Evolutionary conservation across 2,888 invertebrate species (phyloP).

Genomic region (Campaea margaritaria): DNA sequence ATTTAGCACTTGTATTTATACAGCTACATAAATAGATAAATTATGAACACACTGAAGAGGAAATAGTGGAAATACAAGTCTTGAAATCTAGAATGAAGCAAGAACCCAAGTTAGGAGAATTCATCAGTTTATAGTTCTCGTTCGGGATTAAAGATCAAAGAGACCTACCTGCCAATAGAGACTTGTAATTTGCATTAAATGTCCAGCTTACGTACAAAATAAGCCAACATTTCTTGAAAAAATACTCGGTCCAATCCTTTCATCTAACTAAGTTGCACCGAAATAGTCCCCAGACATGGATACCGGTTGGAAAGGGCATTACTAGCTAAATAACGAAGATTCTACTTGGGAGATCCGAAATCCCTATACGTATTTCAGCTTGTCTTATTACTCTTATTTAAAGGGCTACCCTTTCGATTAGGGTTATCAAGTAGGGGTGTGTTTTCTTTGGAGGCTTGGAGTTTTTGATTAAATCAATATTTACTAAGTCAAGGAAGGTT

Average conservation of each 20-base stretch:
- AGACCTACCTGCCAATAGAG: not conserved
- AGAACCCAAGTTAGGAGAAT: too few relatives aligned
- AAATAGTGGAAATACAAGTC: too few relatives aligned
- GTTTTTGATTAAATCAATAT: not conserved
- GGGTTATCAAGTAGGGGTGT: slow-evolving; percentile 2
- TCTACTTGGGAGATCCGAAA: slow-evolving; percentile 31
- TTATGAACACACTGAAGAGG: too few relatives aligned
- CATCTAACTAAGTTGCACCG: not conserved
- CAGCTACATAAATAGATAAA: too few relatives aligned
- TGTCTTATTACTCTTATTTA: slow-evolving; percentile 35
- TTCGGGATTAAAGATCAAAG: not conserved
- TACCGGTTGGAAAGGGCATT: slow-evolving; percentile 14
- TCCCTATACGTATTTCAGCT: slow-evolving; percentile 29
- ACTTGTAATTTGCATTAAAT: not conserved
- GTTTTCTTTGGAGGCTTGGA: not conserved
- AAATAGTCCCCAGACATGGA: slow-evolving; percentile 10
- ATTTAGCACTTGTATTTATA: too few relatives aligned
- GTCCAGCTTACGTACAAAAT: not conserved
- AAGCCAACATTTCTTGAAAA: not conserved
- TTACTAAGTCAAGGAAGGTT: too few relatives aligned
- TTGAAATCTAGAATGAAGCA: too few relatives aligned
- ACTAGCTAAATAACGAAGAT: slow-evolving; percentile 18
- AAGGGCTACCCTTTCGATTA: slow-evolving; percentile 31
- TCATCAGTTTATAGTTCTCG: too few relatives aligned
- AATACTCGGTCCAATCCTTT: not conserved